Evolutionary conservation across 1,140 invertebrate species (phyloP).

Genomic region (Bombus soroeensis): DNA sequence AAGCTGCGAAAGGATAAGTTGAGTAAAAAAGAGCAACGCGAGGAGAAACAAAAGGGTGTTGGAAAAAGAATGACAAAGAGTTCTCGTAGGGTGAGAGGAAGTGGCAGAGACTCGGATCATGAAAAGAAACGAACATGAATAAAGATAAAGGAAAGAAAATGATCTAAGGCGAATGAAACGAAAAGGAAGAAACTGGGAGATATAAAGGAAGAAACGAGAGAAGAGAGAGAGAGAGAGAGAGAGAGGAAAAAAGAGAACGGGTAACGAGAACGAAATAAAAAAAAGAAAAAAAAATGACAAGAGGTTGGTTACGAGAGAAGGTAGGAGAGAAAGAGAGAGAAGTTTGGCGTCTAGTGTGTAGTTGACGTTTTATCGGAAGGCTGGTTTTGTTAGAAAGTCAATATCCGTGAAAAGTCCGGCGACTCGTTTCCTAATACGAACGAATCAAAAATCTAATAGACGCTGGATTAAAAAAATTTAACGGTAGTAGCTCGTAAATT

Average conservation of each 20-base stretch:
- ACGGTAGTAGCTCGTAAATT: neutral
- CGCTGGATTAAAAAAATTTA: neutral
- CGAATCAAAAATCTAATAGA: neutral
- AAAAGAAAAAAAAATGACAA: neutral
- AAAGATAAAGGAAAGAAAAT: slow-evolving; percentile 32
- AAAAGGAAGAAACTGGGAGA: neutral
- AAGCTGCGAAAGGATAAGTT: slow-evolving; percentile 37
- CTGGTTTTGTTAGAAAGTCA: slow-evolving; percentile 12
- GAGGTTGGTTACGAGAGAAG: neutral
- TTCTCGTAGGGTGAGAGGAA: slow-evolving; percentile 9
- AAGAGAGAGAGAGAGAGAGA: neutral
- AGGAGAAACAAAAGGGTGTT: neutral
- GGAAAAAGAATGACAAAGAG: slow-evolving; percentile 22
- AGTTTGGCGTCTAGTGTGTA: slow-evolving; percentile 11
- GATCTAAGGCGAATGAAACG: neutral
- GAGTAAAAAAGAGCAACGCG: neutral
- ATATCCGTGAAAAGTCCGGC: neutral
- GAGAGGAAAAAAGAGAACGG: neutral
- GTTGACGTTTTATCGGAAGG: slow-evolving; percentile 2
- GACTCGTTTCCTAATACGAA: neutral
- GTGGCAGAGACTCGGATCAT: neutral
- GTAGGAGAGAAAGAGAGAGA: neutral
- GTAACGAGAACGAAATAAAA: neutral
- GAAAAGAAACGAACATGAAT: slow-evolving; percentile 22
- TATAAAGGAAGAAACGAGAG: neutral